Evolutionary conservation across 2,113 vertebrate species (phyloP).

Genomic region (Megaleporinus macrocephalus): DNA sequence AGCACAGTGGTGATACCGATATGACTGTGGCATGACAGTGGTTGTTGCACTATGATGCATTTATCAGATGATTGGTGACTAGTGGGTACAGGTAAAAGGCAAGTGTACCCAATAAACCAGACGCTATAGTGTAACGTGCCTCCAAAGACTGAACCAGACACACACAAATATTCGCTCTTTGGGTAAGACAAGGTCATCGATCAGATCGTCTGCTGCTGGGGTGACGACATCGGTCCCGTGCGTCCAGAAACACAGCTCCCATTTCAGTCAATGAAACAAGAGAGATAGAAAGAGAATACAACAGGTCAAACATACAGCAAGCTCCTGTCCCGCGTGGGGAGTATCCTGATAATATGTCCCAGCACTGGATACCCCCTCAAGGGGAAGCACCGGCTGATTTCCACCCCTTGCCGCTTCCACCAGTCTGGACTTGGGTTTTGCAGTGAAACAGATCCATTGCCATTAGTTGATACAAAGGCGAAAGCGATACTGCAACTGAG

Average conservation of each 20-base stretch:
- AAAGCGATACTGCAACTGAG: conserved; percentile 17
- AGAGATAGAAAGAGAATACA: conserved; percentile 3
- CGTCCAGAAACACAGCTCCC: neutral
- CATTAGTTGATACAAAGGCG: conserved; percentile 24
- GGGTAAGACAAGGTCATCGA: neutral
- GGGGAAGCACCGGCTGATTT: conserved; percentile 4
- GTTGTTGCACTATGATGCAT: too few species aligned
- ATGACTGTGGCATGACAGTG: too few species aligned
- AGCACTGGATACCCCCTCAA: conserved; percentile 36
- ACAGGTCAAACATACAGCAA: conserved; percentile 39
- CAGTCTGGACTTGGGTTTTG: conserved; percentile 27
- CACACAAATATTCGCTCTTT: neutral
- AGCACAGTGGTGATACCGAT: too few species aligned
- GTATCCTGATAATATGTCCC: conserved; percentile 34
- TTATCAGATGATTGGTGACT: too few species aligned
- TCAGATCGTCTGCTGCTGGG: neutral
- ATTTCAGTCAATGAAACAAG: conserved; percentile 39
- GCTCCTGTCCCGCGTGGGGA: conserved; percentile 33
- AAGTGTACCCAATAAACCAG: neutral
- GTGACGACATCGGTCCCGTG: conserved; percentile 5
- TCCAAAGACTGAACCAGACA: neutral
- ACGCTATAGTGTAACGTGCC: too few species aligned
- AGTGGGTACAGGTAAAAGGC: neutral
- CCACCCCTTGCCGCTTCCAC: neutral
- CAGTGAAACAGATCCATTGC: conserved; percentile 32